Base-by-base conservation (phyloP, 1,140 invertebrate species). In the Papilio helenus region DNA sequence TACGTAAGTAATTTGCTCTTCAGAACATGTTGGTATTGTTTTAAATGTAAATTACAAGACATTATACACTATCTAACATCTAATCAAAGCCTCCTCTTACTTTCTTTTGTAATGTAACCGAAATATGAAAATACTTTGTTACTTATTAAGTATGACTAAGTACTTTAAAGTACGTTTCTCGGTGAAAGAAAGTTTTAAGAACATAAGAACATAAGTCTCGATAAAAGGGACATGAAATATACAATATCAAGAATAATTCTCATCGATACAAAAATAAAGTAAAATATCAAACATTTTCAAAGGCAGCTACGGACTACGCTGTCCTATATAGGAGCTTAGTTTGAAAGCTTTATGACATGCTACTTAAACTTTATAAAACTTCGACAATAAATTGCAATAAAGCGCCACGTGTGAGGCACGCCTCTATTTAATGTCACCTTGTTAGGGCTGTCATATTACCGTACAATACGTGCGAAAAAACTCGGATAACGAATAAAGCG, bases 21-120 rank as follows among this genome's bases (percentile, higher is more conserved):
- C 1, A 76, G 29, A 76, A 76, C 49, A 34, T 34, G 49, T 29
- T 42, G n/a, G 51, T 65, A 65, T 77, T 77, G 34, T 77, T 44
- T 65, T 77, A 65, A 77, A 77, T 39, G 76, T 77, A 65, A 77
- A 77, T 65, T 77, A 77, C 51, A 77, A 77, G 34, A 61, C 76
- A 77, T 77, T 77, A 55, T 12, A 65, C 34, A 77, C 76, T 77
- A 77, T 77, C 76, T 77, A 39, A 77, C 76, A 68, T 65, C 39
- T 58, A 65, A 77, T 61, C 34, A 65, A 77, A 20, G n/a, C 1
- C 9, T 29, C 55, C n/a, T 77, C 34, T 65, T 42, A 61, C 76
- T 65, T 77, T 77, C 76, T 77, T 65, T 42, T 65, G 8, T 65
- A 73, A 74, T 29, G 4, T 49, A 26, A 68, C 61, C 61, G 20